Base-by-base conservation (phyloP, 2,888 invertebrate species). In the Pachliopta kotzebuea region DNA sequence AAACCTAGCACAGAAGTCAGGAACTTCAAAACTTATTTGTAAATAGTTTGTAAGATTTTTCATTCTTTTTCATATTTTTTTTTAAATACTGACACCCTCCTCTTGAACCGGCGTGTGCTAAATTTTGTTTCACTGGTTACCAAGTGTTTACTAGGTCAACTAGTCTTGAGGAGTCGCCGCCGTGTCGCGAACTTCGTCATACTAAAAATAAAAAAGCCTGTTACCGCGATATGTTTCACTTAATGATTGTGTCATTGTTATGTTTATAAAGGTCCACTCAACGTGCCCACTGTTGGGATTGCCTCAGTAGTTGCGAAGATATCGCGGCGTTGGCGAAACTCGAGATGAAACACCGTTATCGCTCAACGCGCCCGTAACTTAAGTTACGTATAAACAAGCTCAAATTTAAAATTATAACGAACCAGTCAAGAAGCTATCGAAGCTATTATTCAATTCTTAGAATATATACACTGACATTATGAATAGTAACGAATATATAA, bases 321-420 rank as follows among this genome's bases (percentile, higher is more conserved):
- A n/a, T 49, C 20, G 8, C 18, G n/a, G 81, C 81, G 82, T 75
- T 71, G 69, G 71, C 74, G 85, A 79, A 86, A 87, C 80, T 73
- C 70, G 84, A 85, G 74, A 83, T 80, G 79, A 76, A 81, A 18
- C 78, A 83, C 83, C 81, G 85, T 84, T 84, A 86, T 85, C 83
- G 73, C 76, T 67, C 70, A 75, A 79, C 81, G 81, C 83, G 75
- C 76, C 77, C 73, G 77, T 82, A 77, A 72, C 69, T 83, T 79
- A 71, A 71, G 70, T 66, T 59, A 59, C 52, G 49, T 63, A 53
- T 63, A 57, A 56, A 63, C 63, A 63, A 58, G 58, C 45, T 63
- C 58, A 42, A 31, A 63, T 63, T 63, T 58, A 63, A 57, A 45
- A 54, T 58, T 45, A 57, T 42, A 53, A 45, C 26, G 42, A 58